Conservation (phyloP, 2,888 invertebrate species). For the Megastigmus dorsalis region DNA sequence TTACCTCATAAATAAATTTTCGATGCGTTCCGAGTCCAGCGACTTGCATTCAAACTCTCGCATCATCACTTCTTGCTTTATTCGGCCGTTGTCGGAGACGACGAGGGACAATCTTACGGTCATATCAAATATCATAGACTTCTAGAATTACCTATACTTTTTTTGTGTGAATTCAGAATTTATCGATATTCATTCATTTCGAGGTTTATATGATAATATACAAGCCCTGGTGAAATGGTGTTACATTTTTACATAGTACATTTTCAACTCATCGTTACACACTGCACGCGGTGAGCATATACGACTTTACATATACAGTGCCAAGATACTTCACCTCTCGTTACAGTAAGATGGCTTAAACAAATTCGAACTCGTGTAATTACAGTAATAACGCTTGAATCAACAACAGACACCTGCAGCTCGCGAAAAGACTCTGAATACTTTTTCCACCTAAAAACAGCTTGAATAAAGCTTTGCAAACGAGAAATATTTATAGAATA, state of each 20-base stretch:
- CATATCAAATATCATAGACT: conserved; percentile 35
- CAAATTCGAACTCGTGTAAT: conserved; percentile 6
- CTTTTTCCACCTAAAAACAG: conserved; percentile 7
- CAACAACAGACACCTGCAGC: conserved; percentile 25
- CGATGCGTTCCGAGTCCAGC: conserved; percentile 41
- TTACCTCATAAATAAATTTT: conserved; percentile 30
- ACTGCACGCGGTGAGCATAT: no score
- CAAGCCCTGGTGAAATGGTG: conserved; percentile 3
- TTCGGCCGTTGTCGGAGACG: conserved; percentile 34
- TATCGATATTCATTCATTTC: conserved; percentile 10
- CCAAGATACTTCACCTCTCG: not conserved
- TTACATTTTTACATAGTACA: not conserved
- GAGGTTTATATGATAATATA: not conserved
- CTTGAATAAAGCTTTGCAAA: conserved; percentile 19
- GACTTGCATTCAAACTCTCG: conserved; percentile 13
- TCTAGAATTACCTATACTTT: conserved; percentile 28
- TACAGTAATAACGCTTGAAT: conserved; percentile 15
- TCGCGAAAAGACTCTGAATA: conserved; percentile 6
- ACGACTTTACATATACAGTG: not conserved
- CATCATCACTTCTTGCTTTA: conserved; percentile 7
- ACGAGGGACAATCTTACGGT: conserved; percentile 24
- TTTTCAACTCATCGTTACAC: not conserved
- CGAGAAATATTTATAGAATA: not conserved
- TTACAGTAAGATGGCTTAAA: not conserved
- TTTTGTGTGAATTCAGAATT: conserved; percentile 34